Percentiles rank a stretch among this genome's conserved stretches.
phyloP scores from a whole-genome alignment of 2,113 vertebrate genomes.

The Catharus bicknelli region DNA sequence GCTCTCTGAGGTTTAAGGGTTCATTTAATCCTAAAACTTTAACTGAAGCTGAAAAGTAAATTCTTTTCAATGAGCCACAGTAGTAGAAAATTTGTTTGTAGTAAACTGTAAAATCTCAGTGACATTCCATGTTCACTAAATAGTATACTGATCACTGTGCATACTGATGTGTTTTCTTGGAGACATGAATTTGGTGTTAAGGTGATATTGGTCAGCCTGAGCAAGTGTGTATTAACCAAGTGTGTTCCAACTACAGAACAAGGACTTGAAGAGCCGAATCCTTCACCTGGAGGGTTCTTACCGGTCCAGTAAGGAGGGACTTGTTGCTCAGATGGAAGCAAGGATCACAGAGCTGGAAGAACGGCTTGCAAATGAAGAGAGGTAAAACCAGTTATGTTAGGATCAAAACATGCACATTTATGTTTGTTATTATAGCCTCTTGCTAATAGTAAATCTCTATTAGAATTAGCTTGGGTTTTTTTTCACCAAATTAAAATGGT shows the following conservation, averaged over 20 bases:
- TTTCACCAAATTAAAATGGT: not conserved
- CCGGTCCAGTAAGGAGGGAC: slow-evolving; percentile 89
- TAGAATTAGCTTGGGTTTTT: not conserved
- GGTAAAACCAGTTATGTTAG: slow-evolving; percentile 69
- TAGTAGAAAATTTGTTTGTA: not conserved
- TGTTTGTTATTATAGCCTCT: not conserved
- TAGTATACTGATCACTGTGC: not conserved
- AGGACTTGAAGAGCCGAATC: slow-evolving; percentile 91
- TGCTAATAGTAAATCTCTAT: not conserved
- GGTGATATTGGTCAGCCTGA: not conserved
- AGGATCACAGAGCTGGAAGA: slow-evolving; percentile 91
- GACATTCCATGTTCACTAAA: not conserved
- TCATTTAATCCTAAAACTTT: not conserved
- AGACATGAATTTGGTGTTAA: not conserved
- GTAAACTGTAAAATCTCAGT: not conserved
- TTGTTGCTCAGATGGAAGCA: slow-evolving; percentile 88
- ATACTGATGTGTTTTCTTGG: not conserved
- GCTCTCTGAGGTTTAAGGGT: not conserved
- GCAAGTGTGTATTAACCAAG: not conserved
- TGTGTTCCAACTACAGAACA: slow-evolving; percentile 79
- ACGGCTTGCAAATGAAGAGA: slow-evolving; percentile 89
- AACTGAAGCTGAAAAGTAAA: not conserved
- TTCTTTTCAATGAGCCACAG: not conserved
- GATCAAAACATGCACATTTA: not conserved
- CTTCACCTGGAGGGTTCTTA: slow-evolving; percentile 89